A percentile compares a stretch with the other conserved stretches of the same genome.
Conservation (phyloP, 1,140 invertebrate genomes). For the Drosophila nebulosa region DNA sequence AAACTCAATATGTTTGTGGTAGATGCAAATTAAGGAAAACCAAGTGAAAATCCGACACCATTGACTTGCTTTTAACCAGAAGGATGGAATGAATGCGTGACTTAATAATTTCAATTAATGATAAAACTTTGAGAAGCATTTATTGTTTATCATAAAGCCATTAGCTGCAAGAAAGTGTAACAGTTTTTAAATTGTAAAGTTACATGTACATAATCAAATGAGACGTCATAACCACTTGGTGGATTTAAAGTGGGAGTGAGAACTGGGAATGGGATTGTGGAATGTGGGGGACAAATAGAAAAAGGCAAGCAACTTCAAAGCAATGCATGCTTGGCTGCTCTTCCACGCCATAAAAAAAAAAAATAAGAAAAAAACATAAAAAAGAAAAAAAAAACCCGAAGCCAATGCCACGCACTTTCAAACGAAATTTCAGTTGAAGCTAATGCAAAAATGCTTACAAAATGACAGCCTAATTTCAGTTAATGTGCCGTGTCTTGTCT, state of each 20-base stretch:
- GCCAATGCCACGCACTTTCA: conserved; percentile 42
- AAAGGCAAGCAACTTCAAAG: conserved; percentile 52
- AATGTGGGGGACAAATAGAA: background rate
- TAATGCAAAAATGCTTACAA: conserved; percentile 45
- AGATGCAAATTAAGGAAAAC: no score
- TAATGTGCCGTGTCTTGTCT: conserved; percentile 58
- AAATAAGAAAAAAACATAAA: conserved; percentile 7
- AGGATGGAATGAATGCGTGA: background rate
- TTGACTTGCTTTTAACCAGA: no score
- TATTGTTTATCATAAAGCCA: no score
- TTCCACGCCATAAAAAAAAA: conserved; percentile 45
- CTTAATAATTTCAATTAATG: background rate
- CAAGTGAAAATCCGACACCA: no score
- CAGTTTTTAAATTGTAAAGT: background rate
- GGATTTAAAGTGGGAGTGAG: no score
- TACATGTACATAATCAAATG: background rate
- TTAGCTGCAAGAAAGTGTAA: background rate
- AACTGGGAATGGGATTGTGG: background rate
- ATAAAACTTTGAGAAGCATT: background rate
- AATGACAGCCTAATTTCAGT: conserved; percentile 73
- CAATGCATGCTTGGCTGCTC: conserved; percentile 46
- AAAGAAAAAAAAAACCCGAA: background rate
- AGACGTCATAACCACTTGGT: conserved; percentile 1
- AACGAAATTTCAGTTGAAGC: conserved; percentile 20
- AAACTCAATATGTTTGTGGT: no score